phyloP scores from a whole-genome alignment of 2,888 invertebrate genomes.

The Microplitis deprimator region DNA sequence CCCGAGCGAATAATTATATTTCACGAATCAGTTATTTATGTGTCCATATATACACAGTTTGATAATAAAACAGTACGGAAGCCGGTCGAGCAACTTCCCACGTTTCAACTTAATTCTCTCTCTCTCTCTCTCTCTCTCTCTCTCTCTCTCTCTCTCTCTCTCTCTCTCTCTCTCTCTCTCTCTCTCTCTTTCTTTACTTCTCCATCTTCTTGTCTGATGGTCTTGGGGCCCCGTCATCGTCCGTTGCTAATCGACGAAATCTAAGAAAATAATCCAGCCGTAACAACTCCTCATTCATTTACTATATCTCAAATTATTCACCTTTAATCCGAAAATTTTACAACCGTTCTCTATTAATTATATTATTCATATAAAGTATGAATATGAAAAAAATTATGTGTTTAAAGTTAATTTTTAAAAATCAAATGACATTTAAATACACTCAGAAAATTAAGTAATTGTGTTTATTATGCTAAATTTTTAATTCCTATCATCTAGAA shows the following conservation, averaged over 20 bases:
- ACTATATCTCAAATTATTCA: neutral
- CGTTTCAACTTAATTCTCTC: conserved; percentile 48
- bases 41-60: conserved; percentile 32
- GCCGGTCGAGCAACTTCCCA: conserved; percentile 52
- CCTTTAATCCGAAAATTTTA: neutral
- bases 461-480: too few relatives aligned
- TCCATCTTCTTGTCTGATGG: conserved; percentile 30
- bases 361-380: neutral
- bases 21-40: conserved; percentile 26
- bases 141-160: neutral
- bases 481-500: too few relatives aligned
- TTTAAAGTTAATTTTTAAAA: too few relatives aligned
- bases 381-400: neutral
- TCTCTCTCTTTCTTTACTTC: neutral
- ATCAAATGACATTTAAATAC: too few relatives aligned
- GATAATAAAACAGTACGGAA: conserved; percentile 38
- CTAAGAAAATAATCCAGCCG: conserved; percentile 51
- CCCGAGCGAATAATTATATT: conserved; percentile 31
- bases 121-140: neutral
- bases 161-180: neutral
- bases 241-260: conserved; percentile 60
- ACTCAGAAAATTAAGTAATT: too few relatives aligned
- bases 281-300: conserved; percentile 35
- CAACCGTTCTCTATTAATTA: neutral
- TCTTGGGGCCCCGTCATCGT: conserved; percentile 42